Evolutionary conservation across 2,797 vertebrate genomes (phyloP).

Genomic region (Sphenodon punctatus): DNA sequence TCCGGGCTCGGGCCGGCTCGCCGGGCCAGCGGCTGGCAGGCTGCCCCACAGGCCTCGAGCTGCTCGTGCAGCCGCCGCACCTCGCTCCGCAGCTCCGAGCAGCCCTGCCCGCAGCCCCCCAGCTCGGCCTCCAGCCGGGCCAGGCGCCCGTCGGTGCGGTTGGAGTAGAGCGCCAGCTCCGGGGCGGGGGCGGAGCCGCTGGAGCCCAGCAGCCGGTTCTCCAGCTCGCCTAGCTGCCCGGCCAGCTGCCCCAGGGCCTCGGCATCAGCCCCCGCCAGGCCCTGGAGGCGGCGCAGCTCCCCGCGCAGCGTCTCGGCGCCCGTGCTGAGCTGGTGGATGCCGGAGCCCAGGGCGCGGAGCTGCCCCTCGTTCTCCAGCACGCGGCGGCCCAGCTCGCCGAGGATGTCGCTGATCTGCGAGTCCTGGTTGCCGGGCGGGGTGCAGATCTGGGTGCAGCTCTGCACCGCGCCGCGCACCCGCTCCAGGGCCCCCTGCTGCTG

Average conservation of each 20-base stretch:
- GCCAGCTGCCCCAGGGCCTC: slow-evolving; percentile 79
- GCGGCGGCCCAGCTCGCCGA: slow-evolving; percentile 82
- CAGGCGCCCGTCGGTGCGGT: slow-evolving; percentile 71
- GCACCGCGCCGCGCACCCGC: slow-evolving; percentile 72
- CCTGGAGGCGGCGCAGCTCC: slow-evolving; percentile 70
- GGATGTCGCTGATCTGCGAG: slow-evolving; percentile 65
- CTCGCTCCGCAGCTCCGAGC: slow-evolving; percentile 79
- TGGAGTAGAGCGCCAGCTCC: slow-evolving; percentile 72
- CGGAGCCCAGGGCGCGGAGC: slow-evolving; percentile 78
- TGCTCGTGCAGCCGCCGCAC: slow-evolving; percentile 77
- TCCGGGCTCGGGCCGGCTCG: slow-evolving; percentile 22
- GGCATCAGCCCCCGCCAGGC: slow-evolving; percentile 68
- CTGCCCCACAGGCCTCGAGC: slow-evolving; percentile 71
- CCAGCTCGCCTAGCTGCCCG: slow-evolving; percentile 69
- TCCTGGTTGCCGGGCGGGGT: background rate
- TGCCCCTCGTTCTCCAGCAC: slow-evolving; percentile 79
- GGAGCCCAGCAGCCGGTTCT: slow-evolving; percentile 43
- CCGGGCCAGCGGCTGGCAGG: slow-evolving; percentile 60
- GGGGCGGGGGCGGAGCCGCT: slow-evolving; percentile 47
- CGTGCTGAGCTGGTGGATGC: slow-evolving; percentile 75
- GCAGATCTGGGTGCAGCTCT: slow-evolving; percentile 82
- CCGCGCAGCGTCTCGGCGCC: slow-evolving; percentile 77
- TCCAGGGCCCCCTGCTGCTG: slow-evolving; percentile 76
- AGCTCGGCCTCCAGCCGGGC: slow-evolving; percentile 70
- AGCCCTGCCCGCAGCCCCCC: slow-evolving; percentile 79